Base-by-base conservation (phyloP, 2,797 vertebrate genomes). In the Typhlichthys eigenmanni region DNA sequence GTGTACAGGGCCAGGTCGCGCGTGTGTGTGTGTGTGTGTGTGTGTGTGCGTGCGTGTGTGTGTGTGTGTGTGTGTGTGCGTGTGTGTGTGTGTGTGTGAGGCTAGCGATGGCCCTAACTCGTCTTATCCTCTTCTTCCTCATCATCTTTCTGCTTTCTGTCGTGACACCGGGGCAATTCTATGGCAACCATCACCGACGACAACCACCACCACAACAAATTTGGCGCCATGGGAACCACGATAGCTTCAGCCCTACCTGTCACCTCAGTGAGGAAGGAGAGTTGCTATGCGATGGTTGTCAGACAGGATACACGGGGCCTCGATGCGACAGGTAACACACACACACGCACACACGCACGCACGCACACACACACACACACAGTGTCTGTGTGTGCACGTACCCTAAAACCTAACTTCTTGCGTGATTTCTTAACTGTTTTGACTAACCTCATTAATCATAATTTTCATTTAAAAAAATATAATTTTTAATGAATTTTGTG, bases 201-300 rank as follows among this genome's bases (percentile, higher is more conserved):
- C 75, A 74, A 83, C 81, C 75, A 72, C 50, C 78, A 78, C 78
- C 61, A 68, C 64, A 24, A 17, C 78, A 71, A 73, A 75, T 77
- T 69, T 86, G 67, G 75, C 85, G 1, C 0, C 68, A 57, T 14
- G 87, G 66, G n/a, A 66, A 83, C 72, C 64, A 59, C 13, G 16
- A 64, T 60, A 99, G 97, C 81, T 99, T 99, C 85, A 99, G 97
- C 78, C 97, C 97, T 0, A 97, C 93, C 0, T 99, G 97, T 83
- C 95, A 91, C 83, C 87, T 95, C 57, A 89, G 94, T 56, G 76
- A 4, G 58, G 88, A 75, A 5, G 94, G 78, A 50, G 92, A 94
- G 79, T 16, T 95, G 87, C 74, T 94, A 69, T 99, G 97, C 1
- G 94, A 98, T 73, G 88, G 77, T 32, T 99, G 97, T 68, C 89